phyloP scores from a whole-genome alignment of 64 coral and sea anemone genomes.

The Astreopora myriophthalma region DNA sequence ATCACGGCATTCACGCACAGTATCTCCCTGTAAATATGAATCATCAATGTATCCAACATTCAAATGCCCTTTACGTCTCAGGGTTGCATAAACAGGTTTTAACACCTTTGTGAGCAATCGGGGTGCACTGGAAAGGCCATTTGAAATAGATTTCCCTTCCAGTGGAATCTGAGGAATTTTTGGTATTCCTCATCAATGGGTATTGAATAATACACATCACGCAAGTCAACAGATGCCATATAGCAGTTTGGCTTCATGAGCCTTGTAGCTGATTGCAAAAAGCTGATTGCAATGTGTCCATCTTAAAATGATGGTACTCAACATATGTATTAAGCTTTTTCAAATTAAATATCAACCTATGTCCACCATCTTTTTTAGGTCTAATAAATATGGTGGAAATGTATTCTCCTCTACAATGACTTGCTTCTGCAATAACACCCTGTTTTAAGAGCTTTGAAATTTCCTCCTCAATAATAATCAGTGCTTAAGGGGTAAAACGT shows the following conservation, averaged over 20 bases:
- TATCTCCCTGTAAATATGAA: constrained; percentile 30
- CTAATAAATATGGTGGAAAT: background rate
- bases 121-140: constrained; percentile 38
- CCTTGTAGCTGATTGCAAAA: too few relatives aligned
- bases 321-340: constrained; percentile 55
- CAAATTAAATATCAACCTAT: too few relatives aligned
- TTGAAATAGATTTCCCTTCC: constrained; percentile 55
- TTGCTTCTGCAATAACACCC: too few relatives aligned
- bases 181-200: constrained; percentile 42
- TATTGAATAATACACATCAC: constrained; percentile 57
- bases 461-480: too few relatives aligned
- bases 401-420: too few relatives aligned
- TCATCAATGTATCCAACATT: constrained; percentile 54
- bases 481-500: too few relatives aligned
- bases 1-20: constrained; percentile 1
- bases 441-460: too few relatives aligned
- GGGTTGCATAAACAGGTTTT: constrained; percentile 21
- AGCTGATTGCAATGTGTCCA: constrained; percentile 35
- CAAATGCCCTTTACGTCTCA: constrained; percentile 4
- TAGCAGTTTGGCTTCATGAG: constrained; percentile 44
- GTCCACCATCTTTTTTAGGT: background rate
- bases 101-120: constrained; percentile 34
- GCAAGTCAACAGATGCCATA: constrained; percentile 57
- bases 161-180: too few relatives aligned
- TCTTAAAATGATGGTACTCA: constrained; percentile 63